Evolutionary conservation across 1,140 invertebrate species (phyloP), one percentile per base, ranked within the genome.

Genomic region (Plutomurus gul): DNA sequence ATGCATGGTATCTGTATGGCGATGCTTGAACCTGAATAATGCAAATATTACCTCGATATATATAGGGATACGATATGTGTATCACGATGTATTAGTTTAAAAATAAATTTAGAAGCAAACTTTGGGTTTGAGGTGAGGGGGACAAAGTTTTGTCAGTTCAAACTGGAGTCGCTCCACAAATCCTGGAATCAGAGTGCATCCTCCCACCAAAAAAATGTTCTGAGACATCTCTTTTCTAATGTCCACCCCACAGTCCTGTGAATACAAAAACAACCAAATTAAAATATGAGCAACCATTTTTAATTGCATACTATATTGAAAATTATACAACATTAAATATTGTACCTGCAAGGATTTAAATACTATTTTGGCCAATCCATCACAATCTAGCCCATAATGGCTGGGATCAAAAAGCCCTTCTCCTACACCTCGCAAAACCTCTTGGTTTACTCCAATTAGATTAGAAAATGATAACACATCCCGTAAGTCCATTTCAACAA

Each of bases 371-470:
- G 89, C 90, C 11, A 92, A 81, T 36, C 89, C 89, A 51, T 88
- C 88, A 78, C 88, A 88, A 84, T 92, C 91, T 76, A 90, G 86
- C 36, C 90, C 90, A 89, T 90, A 92, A 33, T 88, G 82, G 78
- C 90, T 89, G 7, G 90, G 90, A 80, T 90, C 88, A 84, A 92
- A 91, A 36, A 92, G 86, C 18, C 91, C 91, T 84, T 92, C 91
- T 4, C 89, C 83, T 4, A 84, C 86, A 40, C 88, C 89, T 72
- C 88, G 87, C 84, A 91, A 75, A 90, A 77, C 89, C 78, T 75
- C 79, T 78, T 84, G 80, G 39, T 84, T 83, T 6, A 85, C 78
- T 13, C 82, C 82, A 71, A 85, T 82, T 2, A 83, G 20, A 37
- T 75, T 82, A 7, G 79, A 83, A 75, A 77, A 80, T 22, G 81